phyloP scores from a whole-genome alignment of 2,888 invertebrate species.

The Habrosyne pyritoides region DNA sequence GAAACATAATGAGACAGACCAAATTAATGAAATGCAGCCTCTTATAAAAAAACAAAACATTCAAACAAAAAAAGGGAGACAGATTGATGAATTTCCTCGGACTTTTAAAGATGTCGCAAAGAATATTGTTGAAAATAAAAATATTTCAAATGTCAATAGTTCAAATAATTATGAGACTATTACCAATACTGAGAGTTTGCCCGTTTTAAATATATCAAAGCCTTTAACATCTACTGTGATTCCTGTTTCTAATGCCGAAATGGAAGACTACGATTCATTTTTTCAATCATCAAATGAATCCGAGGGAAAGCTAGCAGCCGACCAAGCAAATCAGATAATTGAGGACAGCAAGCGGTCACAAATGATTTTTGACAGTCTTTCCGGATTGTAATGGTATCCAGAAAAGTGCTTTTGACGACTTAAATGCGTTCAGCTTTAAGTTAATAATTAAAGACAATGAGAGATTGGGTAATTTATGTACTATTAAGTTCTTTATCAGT shows the following conservation, averaged over 20 bases:
- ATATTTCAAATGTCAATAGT: not conserved
- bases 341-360: conserved; percentile 42
- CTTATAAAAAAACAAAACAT: not conserved
- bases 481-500: no score
- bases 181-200: not conserved
- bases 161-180: not conserved
- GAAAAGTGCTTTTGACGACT: conserved; percentile 35
- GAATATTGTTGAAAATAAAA: conserved; percentile 5
- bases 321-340: conserved; percentile 45
- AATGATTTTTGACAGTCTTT: conserved; percentile 30
- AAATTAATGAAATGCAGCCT: not conserved
- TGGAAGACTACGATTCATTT: conserved; percentile 11
- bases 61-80: conserved; percentile 7
- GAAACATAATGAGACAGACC: conserved; percentile 34
- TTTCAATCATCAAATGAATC: conserved; percentile 6
- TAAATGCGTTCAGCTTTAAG: conserved; percentile 29
- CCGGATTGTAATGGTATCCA: conserved; percentile 25
- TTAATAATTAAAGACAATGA: not conserved
- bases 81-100: not conserved
- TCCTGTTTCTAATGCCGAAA: not conserved
- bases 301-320: conserved; percentile 29
- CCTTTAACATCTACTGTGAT: not conserved
- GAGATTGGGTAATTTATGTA: not conserved
- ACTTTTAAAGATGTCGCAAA: conserved; percentile 28
- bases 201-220: not conserved